Base-by-base conservation (phyloP, 2,888 invertebrate genomes). In the Nysson spinosus region DNA sequence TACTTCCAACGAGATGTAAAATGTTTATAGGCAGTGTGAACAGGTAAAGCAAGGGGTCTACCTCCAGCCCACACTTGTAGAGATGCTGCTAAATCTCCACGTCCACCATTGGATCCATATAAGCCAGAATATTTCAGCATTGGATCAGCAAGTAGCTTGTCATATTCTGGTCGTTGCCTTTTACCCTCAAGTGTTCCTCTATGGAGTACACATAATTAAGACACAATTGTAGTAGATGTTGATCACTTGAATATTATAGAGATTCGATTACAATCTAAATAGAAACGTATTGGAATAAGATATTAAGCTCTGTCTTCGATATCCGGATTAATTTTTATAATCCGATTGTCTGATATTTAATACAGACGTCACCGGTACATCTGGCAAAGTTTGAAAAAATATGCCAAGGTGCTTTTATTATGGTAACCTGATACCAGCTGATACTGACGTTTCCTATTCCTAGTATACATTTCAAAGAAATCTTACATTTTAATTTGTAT, bases 131-230 rank as follows among this genome's bases (percentile, higher is more conserved):
- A 97, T 81, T 96, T 95, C 47, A 98, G 89, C 90, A 96, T 93
- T 0, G 97, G 97, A 83, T 98, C 95, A 16, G 92, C 91, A 0
- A 98, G 89, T 2, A 98, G 88, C 83, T 95, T 94, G 81, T 96
- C 95, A 90, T 95, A 97, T 80, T 95, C 94, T 0, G 96, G 96
- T 81, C 95, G 93, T 44, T 94, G 91, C 55, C 95, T 90, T 84
- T 94, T 94, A 0, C 98, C 98, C 89, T 98, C 98, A 62, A 99
- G 89, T 1, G 97, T 96, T 4, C 98, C 97, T 80, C 97, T 97
- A n/a, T n/a, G 82, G 39, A 87, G 83, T 5, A 11, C 20, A 39
- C 11, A 39, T 39, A 39, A n/a, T n/a, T 61, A 35, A 4, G 2
- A 28, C 2, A 4, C 50, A 34, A 61, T 5, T 16, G 16, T 43